Conservation (phyloP, 2,888 invertebrate species). For the Tetramorium bicarinatum region DNA sequence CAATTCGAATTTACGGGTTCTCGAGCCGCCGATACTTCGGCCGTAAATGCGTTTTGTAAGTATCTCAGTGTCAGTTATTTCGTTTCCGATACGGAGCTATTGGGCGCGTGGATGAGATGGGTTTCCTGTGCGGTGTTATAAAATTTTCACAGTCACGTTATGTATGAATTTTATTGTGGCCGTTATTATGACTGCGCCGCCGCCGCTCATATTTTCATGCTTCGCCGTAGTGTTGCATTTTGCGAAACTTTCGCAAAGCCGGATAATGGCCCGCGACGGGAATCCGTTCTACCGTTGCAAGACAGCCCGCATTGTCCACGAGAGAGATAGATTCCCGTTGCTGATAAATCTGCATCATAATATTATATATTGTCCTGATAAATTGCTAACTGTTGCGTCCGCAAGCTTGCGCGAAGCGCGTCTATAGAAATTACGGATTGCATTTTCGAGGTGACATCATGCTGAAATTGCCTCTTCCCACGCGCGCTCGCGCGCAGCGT, state of each 20-base stretch:
- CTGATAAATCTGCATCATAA: conserved; percentile 23
- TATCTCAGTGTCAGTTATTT: conserved; percentile 30
- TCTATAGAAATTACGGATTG: background rate
- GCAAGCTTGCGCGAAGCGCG: background rate
- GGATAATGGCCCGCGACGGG: background rate
- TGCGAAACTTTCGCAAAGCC: conserved; percentile 44
- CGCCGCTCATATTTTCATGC: conserved; percentile 36
- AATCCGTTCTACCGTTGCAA: conserved; percentile 37
- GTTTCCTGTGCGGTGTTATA: conserved; percentile 50
- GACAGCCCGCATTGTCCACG: background rate
- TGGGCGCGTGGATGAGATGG: conserved; percentile 12
- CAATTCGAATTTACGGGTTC: conserved; percentile 34
- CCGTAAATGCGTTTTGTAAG: conserved; percentile 37
- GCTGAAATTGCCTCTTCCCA: conserved; percentile 13
- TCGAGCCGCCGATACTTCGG: background rate
- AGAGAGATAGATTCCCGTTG: background rate
- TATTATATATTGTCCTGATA: conserved; percentile 24
- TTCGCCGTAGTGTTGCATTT: conserved; percentile 30
- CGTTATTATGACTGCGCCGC: conserved; percentile 44
- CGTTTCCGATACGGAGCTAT: conserved; percentile 9
- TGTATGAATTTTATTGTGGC: conserved; percentile 53
- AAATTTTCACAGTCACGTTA: conserved; percentile 57
- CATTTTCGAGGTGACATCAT: conserved; percentile 25
- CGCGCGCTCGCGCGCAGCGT: background rate
- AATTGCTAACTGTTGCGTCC: conserved; percentile 30